Evolutionary conservation across 2,113 vertebrate species (phyloP).

Genomic region (Dromiciops gliroides): DNA sequence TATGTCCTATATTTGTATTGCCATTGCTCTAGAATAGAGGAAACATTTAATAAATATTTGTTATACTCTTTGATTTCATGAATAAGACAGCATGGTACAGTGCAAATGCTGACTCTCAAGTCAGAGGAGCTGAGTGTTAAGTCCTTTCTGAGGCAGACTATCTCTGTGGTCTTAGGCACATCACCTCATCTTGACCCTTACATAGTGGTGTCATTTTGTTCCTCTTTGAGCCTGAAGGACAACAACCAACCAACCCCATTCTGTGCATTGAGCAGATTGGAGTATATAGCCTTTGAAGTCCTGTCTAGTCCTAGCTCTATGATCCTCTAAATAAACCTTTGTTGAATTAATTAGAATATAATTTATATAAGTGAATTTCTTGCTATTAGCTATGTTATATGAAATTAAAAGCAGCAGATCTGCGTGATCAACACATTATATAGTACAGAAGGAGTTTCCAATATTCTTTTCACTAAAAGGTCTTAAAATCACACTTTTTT

Average conservation of each 20-base stretch:
- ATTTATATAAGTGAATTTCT: not conserved
- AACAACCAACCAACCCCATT: not conserved
- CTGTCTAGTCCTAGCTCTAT: not conserved
- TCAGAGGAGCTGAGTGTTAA: not conserved
- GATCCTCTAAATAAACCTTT: not conserved
- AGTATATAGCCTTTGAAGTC: not conserved
- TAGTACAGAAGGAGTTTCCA: slow-evolving; percentile 40
- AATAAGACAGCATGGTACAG: not conserved
- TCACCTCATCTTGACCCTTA: not conserved
- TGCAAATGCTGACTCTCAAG: not conserved
- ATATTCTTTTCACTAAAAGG: slow-evolving; percentile 39
- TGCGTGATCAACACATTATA: slow-evolving; percentile 4
- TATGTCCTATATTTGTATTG: not conserved
- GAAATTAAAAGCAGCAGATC: slow-evolving; percentile 27
- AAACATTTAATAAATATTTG: not conserved
- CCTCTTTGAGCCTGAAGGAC: not conserved
- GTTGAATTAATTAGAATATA: not conserved
- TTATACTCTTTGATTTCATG: not conserved
- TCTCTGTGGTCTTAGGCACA: not conserved
- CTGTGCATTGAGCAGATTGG: not conserved
- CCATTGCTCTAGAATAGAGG: not conserved
- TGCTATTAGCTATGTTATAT: not conserved
- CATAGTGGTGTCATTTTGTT: not conserved
- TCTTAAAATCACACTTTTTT: slow-evolving; percentile 42
- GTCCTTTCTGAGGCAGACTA: not conserved